phyloP scores from a whole-genome alignment of 2,888 invertebrate genomes.

The Ophion ventricosus region DNA sequence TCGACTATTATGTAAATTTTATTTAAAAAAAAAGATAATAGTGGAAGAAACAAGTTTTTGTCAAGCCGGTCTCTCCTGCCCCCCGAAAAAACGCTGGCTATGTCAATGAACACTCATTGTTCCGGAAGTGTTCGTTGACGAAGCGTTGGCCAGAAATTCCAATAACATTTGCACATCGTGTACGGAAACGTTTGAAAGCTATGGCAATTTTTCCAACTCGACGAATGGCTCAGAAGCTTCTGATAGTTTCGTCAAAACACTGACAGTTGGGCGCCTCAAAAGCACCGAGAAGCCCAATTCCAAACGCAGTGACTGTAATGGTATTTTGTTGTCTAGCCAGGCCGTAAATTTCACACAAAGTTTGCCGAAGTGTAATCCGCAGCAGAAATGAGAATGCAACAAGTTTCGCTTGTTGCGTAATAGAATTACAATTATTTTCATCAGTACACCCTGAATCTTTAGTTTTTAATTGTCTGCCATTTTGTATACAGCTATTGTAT shows the following conservation, averaged over 20 bases:
- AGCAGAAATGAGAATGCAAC: not conserved
- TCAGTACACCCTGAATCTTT: not conserved
- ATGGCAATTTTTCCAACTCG: not conserved
- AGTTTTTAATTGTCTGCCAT: not conserved
- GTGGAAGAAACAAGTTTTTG: too few species aligned
- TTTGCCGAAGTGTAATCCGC: not conserved
- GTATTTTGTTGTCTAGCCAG: not conserved
- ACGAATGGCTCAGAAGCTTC: constrained; percentile 5
- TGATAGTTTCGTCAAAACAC: not conserved
- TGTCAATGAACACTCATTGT: not conserved
- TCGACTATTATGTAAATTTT: too few species aligned
- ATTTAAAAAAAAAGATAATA: too few species aligned
- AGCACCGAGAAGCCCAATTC: not conserved
- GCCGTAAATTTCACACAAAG: too few species aligned
- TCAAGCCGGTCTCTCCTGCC: too few species aligned
- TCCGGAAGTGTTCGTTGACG: not conserved
- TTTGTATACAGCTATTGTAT: too few species aligned
- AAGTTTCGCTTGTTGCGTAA: not conserved
- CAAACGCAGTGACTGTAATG: not conserved
- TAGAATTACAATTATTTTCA: not conserved
- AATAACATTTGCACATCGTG: not conserved
- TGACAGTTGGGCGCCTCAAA: not conserved
- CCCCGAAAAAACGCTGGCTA: too few species aligned
- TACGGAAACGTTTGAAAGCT: not conserved
- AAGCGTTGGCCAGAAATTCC: not conserved